These are phyloP conservation scores for Euleptes europaea DNA, from an alignment of 2,113 vertebrate species.

Conservation along the genomic window DNA sequence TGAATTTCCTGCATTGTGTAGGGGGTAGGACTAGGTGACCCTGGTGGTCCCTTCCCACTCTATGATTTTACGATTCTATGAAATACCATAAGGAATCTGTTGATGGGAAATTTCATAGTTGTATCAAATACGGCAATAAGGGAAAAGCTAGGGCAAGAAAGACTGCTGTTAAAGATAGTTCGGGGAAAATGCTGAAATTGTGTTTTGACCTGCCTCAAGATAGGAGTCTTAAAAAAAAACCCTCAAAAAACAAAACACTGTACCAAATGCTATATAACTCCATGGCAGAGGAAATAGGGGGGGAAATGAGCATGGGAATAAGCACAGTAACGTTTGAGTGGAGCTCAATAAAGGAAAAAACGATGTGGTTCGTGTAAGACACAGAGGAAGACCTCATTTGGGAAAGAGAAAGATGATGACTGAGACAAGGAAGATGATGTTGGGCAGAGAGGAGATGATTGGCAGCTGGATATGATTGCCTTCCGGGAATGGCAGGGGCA, in stretches of 20 bases:
- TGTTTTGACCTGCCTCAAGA: background rate
- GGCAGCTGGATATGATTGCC: too few relatives aligned
- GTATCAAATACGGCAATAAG: background rate
- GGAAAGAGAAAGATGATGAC: background rate
- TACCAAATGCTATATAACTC: background rate
- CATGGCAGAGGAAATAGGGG: background rate
- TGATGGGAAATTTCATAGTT: background rate
- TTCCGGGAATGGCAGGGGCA: too few relatives aligned
- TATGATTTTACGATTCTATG: too few relatives aligned
- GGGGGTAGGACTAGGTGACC: too few relatives aligned
- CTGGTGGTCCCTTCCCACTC: too few relatives aligned
- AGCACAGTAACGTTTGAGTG: background rate
- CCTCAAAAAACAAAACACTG: background rate
- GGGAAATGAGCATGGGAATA: background rate
- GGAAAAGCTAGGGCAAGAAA: background rate
- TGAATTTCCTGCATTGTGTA: too few relatives aligned
- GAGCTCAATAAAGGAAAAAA: background rate
- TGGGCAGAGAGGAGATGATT: too few relatives aligned
- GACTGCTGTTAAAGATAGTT: background rate
- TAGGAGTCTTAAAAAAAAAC: background rate
- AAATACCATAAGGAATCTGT: too few relatives aligned
- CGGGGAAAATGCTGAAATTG: background rate
- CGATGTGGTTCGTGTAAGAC: background rate
- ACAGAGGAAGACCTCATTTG: too few relatives aligned
- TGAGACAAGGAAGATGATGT: too few relatives aligned